A percentile compares a stretch with the other conserved stretches of the same genome.
These are phyloP conservation scores for Rhynchomys soricoides DNA, from an alignment of 2,113 vertebrate genomes.

Conservation along the genomic window DNA sequence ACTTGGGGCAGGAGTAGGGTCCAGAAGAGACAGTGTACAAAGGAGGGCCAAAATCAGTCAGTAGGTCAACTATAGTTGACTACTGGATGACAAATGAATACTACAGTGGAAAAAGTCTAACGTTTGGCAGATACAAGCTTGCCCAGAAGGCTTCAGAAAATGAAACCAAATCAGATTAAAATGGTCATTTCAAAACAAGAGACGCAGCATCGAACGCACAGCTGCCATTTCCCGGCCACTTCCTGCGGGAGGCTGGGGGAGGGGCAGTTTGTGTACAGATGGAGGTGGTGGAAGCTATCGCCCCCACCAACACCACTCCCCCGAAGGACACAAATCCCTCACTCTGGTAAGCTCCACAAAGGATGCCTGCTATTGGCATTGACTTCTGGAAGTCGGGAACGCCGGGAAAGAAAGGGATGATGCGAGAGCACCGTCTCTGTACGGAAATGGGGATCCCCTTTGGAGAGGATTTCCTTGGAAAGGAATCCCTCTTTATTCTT, in stretches of 20 bases:
- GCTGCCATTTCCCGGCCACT: slow-evolving; percentile 87
- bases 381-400: neutral
- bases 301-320: neutral
- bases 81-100: slow-evolving; percentile 59
- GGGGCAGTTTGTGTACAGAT: slow-evolving; percentile 76
- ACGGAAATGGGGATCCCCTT: slow-evolving; percentile 74
- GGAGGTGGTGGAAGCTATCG: slow-evolving; percentile 59
- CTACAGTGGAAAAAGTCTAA: neutral
- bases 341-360: slow-evolving; percentile 62
- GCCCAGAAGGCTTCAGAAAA: slow-evolving; percentile 78
- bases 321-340: slow-evolving; percentile 51
- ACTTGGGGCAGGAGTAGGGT: neutral
- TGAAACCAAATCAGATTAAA: slow-evolving; percentile 83
- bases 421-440: neutral
- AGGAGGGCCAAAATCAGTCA: neutral
- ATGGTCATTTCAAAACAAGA: slow-evolving; percentile 86
- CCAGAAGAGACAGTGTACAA: neutral
- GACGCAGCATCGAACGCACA: slow-evolving; percentile 78
- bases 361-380: neutral
- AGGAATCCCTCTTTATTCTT: slow-evolving; percentile 67
- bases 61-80: slow-evolving; percentile 37
- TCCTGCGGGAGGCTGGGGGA: slow-evolving; percentile 84
- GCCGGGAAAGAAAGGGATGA: slow-evolving; percentile 7
- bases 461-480: slow-evolving; percentile 32
- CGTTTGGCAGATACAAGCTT: slow-evolving; percentile 45